Evolutionary conservation across 2,797 vertebrate species (phyloP).

Genomic region (Liparis tanakae): DNA sequence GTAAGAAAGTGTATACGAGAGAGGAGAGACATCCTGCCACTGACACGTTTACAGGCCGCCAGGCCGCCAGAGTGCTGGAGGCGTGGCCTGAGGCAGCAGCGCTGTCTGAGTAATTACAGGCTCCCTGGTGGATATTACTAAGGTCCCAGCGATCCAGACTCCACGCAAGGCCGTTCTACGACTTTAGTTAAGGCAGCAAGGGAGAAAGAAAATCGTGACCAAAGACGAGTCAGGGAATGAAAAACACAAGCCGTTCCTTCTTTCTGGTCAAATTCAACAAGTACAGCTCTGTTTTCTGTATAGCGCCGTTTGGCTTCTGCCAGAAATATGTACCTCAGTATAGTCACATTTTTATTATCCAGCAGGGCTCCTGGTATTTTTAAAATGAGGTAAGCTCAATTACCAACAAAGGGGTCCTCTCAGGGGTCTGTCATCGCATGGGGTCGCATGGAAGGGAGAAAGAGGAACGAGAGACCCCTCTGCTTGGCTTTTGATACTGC

Average conservation of each 20-base stretch:
- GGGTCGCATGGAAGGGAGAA: conserved; percentile 63
- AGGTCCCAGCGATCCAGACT: conserved; percentile 77
- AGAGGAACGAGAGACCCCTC: conserved; percentile 69
- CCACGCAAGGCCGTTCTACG: conserved; percentile 69
- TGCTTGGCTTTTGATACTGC: conserved; percentile 62
- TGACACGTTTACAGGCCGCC: conserved; percentile 75
- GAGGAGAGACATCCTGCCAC: conserved; percentile 78
- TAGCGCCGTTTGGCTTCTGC: conserved; percentile 58
- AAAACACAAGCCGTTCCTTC: conserved; percentile 60
- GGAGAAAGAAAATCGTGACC: conserved; percentile 40
- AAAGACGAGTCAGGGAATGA: conserved; percentile 60
- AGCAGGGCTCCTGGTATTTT: conserved; percentile 72
- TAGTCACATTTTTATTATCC: conserved; percentile 73
- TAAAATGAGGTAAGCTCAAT: conserved; percentile 77
- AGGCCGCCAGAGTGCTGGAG: conserved; percentile 66
- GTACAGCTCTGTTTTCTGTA: conserved; percentile 62
- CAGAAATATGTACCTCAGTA: conserved; percentile 64
- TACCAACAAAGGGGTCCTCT: conserved; percentile 81
- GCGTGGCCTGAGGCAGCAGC: conserved; percentile 79
- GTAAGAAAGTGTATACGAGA: conserved; percentile 26
- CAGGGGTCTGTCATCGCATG: conserved; percentile 75
- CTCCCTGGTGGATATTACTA: conserved; percentile 85
- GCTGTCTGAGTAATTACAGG: conserved; percentile 88
- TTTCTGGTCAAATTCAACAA: conserved; percentile 63
- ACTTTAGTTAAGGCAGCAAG: conserved; percentile 56